Evolutionary conservation across 2,797 vertebrate species (phyloP).

Genomic region (Agapornis canus): DNA sequence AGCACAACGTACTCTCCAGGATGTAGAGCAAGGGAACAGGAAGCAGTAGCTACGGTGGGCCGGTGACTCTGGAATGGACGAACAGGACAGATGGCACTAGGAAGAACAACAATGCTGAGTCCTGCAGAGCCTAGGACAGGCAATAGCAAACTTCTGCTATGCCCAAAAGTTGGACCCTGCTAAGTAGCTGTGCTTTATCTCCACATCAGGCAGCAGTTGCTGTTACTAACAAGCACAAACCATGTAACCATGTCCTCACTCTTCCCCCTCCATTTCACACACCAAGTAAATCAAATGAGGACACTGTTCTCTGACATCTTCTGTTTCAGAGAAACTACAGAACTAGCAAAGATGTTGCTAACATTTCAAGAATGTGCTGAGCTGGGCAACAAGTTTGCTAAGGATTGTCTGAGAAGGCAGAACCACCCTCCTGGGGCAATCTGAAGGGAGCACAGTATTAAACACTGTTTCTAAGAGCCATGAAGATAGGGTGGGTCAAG

Average conservation of each 20-base stretch:
- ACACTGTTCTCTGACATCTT: constrained; percentile 33
- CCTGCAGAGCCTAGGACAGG: not conserved
- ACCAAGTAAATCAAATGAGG: not conserved
- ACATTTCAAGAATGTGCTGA: constrained; percentile 66
- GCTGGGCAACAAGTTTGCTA: constrained; percentile 33
- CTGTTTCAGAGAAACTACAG: constrained; percentile 34
- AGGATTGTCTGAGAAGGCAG: constrained; percentile 58
- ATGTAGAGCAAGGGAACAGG: not conserved
- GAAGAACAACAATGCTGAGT: accelerated
- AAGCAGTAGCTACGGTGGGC: not conserved
- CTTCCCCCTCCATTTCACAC: not conserved
- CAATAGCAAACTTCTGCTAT: not conserved
- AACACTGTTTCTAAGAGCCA: constrained; percentile 15
- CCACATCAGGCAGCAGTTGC: not conserved
- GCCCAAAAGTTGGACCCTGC: not conserved
- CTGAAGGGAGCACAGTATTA: constrained; percentile 21
- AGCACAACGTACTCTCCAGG: accelerated
- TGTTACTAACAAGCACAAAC: not conserved
- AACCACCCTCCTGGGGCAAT: constrained; percentile 62
- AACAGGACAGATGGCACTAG: not conserved
- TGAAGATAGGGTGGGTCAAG: constrained; percentile 53
- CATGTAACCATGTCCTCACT: not conserved
- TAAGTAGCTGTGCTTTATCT: not conserved
- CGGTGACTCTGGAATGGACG: accelerated
- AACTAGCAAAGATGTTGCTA: constrained; percentile 60